Conservation (phyloP, 2,113 vertebrate genomes). For the Cyprinodon tularosa region DNA sequence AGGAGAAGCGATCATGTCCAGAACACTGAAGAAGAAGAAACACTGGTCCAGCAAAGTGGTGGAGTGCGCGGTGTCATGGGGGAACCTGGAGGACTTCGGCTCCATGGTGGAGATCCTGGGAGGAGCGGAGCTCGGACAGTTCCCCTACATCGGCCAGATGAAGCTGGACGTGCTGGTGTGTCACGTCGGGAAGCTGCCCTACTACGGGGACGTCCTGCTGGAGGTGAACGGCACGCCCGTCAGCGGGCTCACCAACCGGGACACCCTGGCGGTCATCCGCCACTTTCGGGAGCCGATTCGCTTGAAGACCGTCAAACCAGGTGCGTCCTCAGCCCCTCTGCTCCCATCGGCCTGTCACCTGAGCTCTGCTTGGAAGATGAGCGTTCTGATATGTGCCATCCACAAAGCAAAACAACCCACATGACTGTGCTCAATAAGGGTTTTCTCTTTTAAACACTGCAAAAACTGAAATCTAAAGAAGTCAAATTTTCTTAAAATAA, state of each 20-base stretch:
- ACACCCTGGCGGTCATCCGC: constrained; percentile 92
- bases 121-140: constrained; percentile 92
- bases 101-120: constrained; percentile 88
- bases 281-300: constrained; percentile 95
- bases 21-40: constrained; percentile 94
- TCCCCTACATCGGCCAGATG: constrained; percentile 89
- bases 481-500: too few species aligned
- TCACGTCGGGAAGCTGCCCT: constrained; percentile 87
- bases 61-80: constrained; percentile 91
- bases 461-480: too few species aligned
- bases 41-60: constrained; percentile 95
- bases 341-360: constrained; percentile 17
- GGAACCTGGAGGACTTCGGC: constrained; percentile 81
- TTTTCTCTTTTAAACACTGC: not conserved
- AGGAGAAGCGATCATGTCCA: constrained; percentile 83
- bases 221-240: constrained; percentile 97
- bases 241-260: constrained; percentile 94
- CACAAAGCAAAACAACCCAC: constrained; percentile 1
- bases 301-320: constrained; percentile 93
- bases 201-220: constrained; percentile 90
- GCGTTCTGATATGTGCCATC: constrained; percentile 4
- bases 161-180: constrained; percentile 85
- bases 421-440: not conserved
- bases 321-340: constrained; percentile 67
- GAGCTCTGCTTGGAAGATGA: constrained; percentile 31